Base-by-base conservation (phyloP, 2,888 invertebrate species). In the Saturnia japonica region DNA sequence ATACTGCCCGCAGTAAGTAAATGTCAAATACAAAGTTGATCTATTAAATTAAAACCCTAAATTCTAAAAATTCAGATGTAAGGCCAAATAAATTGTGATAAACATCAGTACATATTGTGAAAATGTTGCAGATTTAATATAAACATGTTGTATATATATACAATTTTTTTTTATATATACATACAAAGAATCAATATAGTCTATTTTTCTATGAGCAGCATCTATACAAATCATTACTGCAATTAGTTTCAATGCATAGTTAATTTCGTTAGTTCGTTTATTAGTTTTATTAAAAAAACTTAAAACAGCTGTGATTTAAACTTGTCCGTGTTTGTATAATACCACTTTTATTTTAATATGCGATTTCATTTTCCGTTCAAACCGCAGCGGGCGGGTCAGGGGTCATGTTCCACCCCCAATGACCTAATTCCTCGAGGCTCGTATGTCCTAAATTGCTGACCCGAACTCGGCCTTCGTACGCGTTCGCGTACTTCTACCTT, bases 371-470 rank as follows among this genome's bases (percentile, higher is more conserved):
- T 19, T 51, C n/a, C 22, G 2, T 64, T 64, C 19, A 64, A 19
- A 22, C 22, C 9, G n/a, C 25, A 28, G 19, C 28, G 34, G 67
- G 43, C 4, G 25, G 25, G 60, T 7, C 14, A 9, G n/a, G 45
- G 40, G 64, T 47, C 54, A 25, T 42, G 69, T 70, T 69, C 67
- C 67, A 60, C 66, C 69, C 67, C 67, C 69, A 67, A n/a, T 67
- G 84, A 83, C 83, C 84, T 69, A 81, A 76, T 81, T 84, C 74
- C 67, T 51, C 67, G 43, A 69, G 60, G 73, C 76, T 77, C 76
- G 73, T 25, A 57, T 77, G 77, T 74, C 72, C 76, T 68, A 74
- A 78, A 80, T 82, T 75, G 75, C 74, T 76, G 78, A 78, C 77
- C 76, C 71, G 72, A 60, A 66, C 51, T 67, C 69, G 57, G 62